These are phyloP conservation scores for Orthochromis malagaraziensis DNA, from an alignment of 2,113 vertebrate species.

Conservation along the genomic window DNA sequence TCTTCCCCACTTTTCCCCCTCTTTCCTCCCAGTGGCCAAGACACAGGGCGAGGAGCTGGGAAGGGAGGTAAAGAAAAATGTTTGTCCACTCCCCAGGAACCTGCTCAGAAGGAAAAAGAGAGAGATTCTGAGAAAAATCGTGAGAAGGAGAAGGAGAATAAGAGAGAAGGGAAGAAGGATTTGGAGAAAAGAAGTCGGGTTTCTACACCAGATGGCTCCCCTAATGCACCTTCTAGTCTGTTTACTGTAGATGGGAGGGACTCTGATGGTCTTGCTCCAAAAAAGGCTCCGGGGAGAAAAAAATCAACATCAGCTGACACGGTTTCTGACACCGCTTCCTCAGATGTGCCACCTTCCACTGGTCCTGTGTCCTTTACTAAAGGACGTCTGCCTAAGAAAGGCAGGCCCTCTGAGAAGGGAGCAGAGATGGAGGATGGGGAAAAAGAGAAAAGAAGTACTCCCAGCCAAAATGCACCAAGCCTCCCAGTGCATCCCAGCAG, in stretches of 20 bases:
- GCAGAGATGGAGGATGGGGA: constrained; percentile 78
- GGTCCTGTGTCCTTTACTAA: constrained; percentile 72
- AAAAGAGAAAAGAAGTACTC: constrained; percentile 73
- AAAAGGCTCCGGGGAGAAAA: constrained; percentile 77
- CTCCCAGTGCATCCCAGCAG: constrained; percentile 60
- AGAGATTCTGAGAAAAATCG: constrained; percentile 78
- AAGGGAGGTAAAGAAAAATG: constrained; percentile 73
- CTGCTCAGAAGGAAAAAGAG: constrained; percentile 79
- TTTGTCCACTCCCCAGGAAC: constrained; percentile 67
- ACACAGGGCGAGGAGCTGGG: constrained; percentile 52
- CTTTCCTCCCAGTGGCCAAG: constrained; percentile 73
- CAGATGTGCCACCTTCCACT: constrained; percentile 68
- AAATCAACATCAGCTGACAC: constrained; percentile 73
- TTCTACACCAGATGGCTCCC: constrained; percentile 52
- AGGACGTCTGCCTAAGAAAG: constrained; percentile 86
- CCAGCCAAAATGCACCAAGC: constrained; percentile 57
- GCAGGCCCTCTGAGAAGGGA: constrained; percentile 69
- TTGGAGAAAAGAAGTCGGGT: constrained; percentile 63
- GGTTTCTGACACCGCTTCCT: constrained; percentile 45
- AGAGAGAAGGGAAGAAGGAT: constrained; percentile 85
- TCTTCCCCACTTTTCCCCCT: constrained; percentile 72
- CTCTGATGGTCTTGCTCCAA: constrained; percentile 60
- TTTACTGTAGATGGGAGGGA: constrained; percentile 65
- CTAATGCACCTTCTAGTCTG: constrained; percentile 48
- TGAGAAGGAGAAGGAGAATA: constrained; percentile 89